Evolutionary conservation across 2,888 invertebrate genomes (phyloP).

Genomic region (Electrophaes corylata): DNA sequence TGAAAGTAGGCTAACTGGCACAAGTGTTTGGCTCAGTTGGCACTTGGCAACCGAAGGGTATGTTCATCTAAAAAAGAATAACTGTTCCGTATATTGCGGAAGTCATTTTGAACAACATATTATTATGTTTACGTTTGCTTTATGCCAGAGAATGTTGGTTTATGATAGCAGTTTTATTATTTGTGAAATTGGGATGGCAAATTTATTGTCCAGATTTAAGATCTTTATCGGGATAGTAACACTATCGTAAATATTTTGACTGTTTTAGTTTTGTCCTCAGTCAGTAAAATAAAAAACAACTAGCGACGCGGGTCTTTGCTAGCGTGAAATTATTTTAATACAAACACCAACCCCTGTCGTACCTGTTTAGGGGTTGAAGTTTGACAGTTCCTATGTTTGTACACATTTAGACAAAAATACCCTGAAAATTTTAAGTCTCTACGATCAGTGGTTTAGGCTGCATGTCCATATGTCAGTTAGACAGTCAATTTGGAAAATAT

Average conservation of each 20-base stretch:
- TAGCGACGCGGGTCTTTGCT: no score
- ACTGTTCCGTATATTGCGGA: slow-evolving; percentile 52
- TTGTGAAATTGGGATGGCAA: slow-evolving; percentile 27
- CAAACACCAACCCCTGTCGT: no score
- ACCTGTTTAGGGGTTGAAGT: no score
- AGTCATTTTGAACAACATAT: slow-evolving; percentile 52
- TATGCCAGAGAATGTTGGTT: slow-evolving; percentile 40
- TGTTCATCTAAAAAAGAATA: slow-evolving; percentile 54
- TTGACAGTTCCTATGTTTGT: no score
- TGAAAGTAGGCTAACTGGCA: slow-evolving; percentile 59
- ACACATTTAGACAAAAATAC: no score
- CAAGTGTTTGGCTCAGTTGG: slow-evolving; percentile 60
- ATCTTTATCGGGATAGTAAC: slow-evolving; percentile 9
- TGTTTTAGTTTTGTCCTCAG: not conserved
- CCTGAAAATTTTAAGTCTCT: no score
- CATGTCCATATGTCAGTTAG: no score
- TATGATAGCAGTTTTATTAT: slow-evolving; percentile 31
- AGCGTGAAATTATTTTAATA: no score
- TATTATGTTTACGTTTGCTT: slow-evolving; percentile 46
- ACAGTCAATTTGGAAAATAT: no score
- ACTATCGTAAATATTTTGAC: not conserved
- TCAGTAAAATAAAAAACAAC: no score
- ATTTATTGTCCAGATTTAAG: slow-evolving; percentile 16
- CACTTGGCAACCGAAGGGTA: slow-evolving; percentile 51
- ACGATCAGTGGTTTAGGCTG: no score